Evolutionary conservation across 2,888 invertebrate species (phyloP).

Genomic region (Drosophila meridiana): DNA sequence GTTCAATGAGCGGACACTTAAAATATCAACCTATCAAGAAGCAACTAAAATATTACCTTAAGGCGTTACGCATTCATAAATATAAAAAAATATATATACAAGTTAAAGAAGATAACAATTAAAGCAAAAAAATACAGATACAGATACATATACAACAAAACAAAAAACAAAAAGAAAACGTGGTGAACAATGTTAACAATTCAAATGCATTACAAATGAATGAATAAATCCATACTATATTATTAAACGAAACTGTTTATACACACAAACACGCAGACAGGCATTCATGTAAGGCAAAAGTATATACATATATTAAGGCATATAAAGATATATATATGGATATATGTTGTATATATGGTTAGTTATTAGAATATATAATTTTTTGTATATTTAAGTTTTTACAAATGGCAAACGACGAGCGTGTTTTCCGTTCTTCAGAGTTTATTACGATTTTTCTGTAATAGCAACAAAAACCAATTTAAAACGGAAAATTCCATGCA

Average conservation of each 20-base stretch:
- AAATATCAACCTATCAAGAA: conserved; percentile 63
- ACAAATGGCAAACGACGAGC: conserved; percentile 53
- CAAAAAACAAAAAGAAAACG: conserved; percentile 45
- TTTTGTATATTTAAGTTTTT: conserved; percentile 78
- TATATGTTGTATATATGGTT: conserved; percentile 68
- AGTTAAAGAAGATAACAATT: conserved; percentile 46
- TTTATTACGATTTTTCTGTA: conserved; percentile 49
- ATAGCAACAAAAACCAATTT: conserved; percentile 39
- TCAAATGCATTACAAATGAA: conserved; percentile 74
- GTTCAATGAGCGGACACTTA: conserved; percentile 38
- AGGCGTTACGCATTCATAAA: conserved; percentile 74
- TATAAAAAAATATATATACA: conserved; percentile 45
- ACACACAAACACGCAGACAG: conserved; percentile 30
- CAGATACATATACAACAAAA: conserved; percentile 45
- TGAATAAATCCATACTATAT: conserved; percentile 67
- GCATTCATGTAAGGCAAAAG: conserved; percentile 48
- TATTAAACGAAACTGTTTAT: conserved; percentile 69
- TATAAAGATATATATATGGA: conserved; percentile 29
- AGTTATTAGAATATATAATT: conserved; percentile 76
- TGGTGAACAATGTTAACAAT: conserved; percentile 81
- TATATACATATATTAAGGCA: conserved; percentile 47
- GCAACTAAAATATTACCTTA: conserved; percentile 78
- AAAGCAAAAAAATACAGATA: conserved; percentile 56
- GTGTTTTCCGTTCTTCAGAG: conserved; percentile 59
- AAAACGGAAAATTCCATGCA: conserved; percentile 46